These are phyloP conservation scores for Lanius ludovicianus DNA, from an alignment of 2,113 vertebrate genomes.

Conservation along the genomic window DNA sequence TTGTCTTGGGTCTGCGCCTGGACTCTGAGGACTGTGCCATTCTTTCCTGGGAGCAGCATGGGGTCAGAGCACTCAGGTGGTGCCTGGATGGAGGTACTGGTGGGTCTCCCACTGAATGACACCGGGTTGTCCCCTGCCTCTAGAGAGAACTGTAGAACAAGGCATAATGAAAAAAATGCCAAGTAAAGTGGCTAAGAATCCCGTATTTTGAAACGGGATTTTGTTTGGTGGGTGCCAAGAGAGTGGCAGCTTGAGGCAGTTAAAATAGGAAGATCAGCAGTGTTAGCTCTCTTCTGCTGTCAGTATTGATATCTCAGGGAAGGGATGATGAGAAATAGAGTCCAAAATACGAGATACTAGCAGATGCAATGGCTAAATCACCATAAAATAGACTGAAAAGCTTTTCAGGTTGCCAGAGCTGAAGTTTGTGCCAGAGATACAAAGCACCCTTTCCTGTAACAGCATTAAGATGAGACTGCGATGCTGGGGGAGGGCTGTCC, in stretches of 20 bases:
- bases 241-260: not conserved
- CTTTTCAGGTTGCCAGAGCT: not conserved
- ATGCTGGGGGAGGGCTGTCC: not conserved
- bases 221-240: not conserved
- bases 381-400: not conserved
- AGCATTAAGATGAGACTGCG: not conserved
- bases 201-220: not conserved
- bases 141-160: not conserved
- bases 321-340: not conserved
- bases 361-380: not conserved
- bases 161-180: not conserved
- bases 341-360: not conserved
- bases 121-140: rapidly evolving
- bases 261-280: not conserved
- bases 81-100: not conserved
- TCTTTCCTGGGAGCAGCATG: rapidly evolving
- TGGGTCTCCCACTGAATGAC: not conserved
- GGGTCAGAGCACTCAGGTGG: rapidly evolving
- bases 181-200: not conserved
- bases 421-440: not conserved
- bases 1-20: rapidly evolving
- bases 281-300: not conserved
- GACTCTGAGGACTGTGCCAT: rapidly evolving
- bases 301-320: not conserved
- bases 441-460: not conserved